phyloP scores from a whole-genome alignment of 2,888 invertebrate genomes.

The Rutpela maculata region DNA sequence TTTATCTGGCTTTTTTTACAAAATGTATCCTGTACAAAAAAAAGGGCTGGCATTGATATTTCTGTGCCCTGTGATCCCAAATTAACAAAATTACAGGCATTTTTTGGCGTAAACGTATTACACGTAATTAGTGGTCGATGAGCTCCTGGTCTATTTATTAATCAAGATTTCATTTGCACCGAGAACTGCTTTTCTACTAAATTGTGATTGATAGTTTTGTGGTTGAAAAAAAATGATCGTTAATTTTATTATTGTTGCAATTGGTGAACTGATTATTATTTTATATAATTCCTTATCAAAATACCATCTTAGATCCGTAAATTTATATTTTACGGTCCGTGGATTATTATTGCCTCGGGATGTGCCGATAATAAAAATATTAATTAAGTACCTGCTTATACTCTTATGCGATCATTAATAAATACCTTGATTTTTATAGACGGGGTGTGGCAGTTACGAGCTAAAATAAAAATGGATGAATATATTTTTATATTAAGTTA shows the following conservation, averaged over 20 bases:
- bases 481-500: neutral
- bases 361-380: conserved; percentile 2
- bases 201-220: conserved; percentile 38
- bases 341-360: conserved; percentile 6
- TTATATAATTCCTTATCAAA: conserved; percentile 4
- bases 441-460: neutral
- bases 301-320: conserved; percentile 21
- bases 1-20: no score
- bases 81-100: no score
- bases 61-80: no score
- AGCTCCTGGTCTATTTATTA: no score
- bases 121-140: no score
- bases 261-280: conserved; percentile 35
- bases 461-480: neutral
- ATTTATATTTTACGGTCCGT: conserved; percentile 11
- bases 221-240: conserved; percentile 24
- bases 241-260: conserved; percentile 36
- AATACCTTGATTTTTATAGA: neutral
- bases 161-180: conserved; percentile 41
- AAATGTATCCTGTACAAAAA: no score
- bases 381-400: conserved; percentile 8
- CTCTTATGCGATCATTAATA: conserved; percentile 9
- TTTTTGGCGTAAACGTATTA: no score
- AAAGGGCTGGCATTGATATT: no score
- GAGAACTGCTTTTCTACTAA: conserved; percentile 19